Evolutionary conservation across 2,888 invertebrate genomes (phyloP), one percentile per base, ranked within the genome.

Genomic region (Branchipolynoe longqiensis): DNA sequence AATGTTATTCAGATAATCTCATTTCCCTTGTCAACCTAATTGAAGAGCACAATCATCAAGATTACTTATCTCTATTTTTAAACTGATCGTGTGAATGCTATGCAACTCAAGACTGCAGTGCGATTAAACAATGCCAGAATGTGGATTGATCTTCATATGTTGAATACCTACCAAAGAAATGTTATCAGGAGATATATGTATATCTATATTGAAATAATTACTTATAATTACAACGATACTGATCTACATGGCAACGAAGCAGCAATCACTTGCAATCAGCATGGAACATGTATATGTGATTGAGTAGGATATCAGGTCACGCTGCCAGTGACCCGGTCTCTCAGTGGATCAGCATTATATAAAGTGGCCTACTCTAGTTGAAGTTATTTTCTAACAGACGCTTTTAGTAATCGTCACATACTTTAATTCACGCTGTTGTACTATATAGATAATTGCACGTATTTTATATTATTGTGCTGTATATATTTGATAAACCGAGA

Each of bases 241-340:
- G n/a, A 69, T 69, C 38, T 22, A 69, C 14, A 38, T 69, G 69
- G 36, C 69, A 36, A 69, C n/a, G 58, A 58, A 69, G n/a, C 33
- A 14, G 38, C 25, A n/a, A 69, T 33, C 69, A 69, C 69, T 18
- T 69, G 38, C 69, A 69, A 18, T 33, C 38, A 62, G 1, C 62
- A 62, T 62, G 62, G 18, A 69, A 36, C 69, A 36, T 69, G 36
- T 69, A 33, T n/a, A 69, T 69, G 22, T n/a, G n/a, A n/a, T n/a
- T n/a, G n/a, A n/a, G n/a, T n/a, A n/a, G 33, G 8, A 12, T 38
- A 69, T 36, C 69, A 12, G n/a, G n/a, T n/a, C n/a, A n/a, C n/a
- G n/a, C n/a, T n/a, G n/a, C n/a, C n/a, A n/a, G n/a, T n/a, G n/a
- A n/a, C n/a, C n/a, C n/a, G n/a, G n/a, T n/a, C n/a, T n/a, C n/a